A percentile compares a stretch with the other conserved stretches of the same genome.
phyloP scores from a whole-genome alignment of 1,140 invertebrate genomes.

The Drosophila prosaltans region DNA sequence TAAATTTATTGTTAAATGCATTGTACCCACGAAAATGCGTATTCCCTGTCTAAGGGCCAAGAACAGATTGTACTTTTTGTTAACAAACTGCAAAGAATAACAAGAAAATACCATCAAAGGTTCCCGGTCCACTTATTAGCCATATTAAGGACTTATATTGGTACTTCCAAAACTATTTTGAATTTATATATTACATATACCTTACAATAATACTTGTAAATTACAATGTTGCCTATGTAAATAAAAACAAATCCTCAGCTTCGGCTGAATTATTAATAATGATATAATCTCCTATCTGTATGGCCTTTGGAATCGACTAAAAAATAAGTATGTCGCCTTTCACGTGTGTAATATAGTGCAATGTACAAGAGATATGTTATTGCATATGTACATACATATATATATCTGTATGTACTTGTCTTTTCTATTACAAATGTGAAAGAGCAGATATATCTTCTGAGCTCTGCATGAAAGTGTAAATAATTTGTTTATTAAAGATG shows the following conservation, averaged over 20 bases:
- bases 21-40: slow-evolving; percentile 30
- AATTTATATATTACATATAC: slow-evolving; percentile 60
- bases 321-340: neutral
- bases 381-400: neutral
- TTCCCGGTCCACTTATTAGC: slow-evolving; percentile 27
- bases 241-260: slow-evolving; percentile 64
- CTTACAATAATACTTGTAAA: slow-evolving; percentile 55
- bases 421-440: neutral
- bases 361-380: slow-evolving; percentile 24
- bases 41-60: neutral
- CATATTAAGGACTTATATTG: slow-evolving; percentile 45
- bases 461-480: slow-evolving; percentile 59
- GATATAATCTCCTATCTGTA: neutral
- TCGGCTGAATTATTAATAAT: slow-evolving; percentile 47
- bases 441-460: neutral
- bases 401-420: neutral
- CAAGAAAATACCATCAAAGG: neutral
- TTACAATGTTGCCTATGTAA: slow-evolving; percentile 70
- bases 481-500: slow-evolving; percentile 52
- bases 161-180: slow-evolving; percentile 57
- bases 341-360: slow-evolving; percentile 12
- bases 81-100: neutral
- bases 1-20: slow-evolving; percentile 48
- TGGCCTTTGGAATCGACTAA: slow-evolving; percentile 1
- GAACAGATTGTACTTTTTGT: slow-evolving; percentile 19